A percentile compares a stretch with the other conserved stretches of the same genome.
phyloP scores from a whole-genome alignment of 2,888 invertebrate genomes.

The Chamaedrilus cognettii region DNA sequence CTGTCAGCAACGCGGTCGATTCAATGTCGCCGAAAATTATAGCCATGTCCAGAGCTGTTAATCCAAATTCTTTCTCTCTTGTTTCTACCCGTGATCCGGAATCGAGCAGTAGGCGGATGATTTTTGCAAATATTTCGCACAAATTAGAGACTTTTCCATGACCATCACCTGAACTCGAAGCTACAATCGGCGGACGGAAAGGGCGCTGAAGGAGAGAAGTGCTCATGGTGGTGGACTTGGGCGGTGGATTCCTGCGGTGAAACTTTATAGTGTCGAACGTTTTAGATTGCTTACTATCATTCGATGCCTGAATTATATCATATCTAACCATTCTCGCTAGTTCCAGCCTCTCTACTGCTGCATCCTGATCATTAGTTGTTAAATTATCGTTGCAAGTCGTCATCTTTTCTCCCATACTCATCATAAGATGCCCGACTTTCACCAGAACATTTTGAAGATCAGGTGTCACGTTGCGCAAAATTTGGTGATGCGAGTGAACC shows the following conservation, averaged over 20 bases:
- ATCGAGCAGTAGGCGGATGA: constrained; percentile 32
- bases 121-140: constrained; percentile 25
- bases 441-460: constrained; percentile 23
- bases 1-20: constrained; percentile 32
- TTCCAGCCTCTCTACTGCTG: constrained; percentile 32
- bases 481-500: constrained; percentile 29
- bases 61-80: constrained; percentile 36
- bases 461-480: constrained; percentile 13
- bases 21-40: constrained; percentile 40
- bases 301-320: constrained; percentile 17
- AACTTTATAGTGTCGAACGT: constrained; percentile 30
- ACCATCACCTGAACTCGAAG: constrained; percentile 7
- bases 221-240: not conserved
- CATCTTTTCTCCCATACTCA: constrained; percentile 36
- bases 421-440: constrained; percentile 35
- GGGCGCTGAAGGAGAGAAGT: constrained; percentile 4
- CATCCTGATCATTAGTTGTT: constrained; percentile 30
- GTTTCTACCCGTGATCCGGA: constrained; percentile 32
- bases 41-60: constrained; percentile 41
- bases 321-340: constrained; percentile 32
- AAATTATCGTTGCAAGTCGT: constrained; percentile 18
- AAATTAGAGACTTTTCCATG: constrained; percentile 23
- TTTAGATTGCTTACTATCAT: constrained; percentile 18
- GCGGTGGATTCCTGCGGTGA: constrained; percentile 32
- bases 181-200: not conserved